Conservation (phyloP, 2,888 invertebrate species). For the Hirtodrosophila cameraria region DNA sequence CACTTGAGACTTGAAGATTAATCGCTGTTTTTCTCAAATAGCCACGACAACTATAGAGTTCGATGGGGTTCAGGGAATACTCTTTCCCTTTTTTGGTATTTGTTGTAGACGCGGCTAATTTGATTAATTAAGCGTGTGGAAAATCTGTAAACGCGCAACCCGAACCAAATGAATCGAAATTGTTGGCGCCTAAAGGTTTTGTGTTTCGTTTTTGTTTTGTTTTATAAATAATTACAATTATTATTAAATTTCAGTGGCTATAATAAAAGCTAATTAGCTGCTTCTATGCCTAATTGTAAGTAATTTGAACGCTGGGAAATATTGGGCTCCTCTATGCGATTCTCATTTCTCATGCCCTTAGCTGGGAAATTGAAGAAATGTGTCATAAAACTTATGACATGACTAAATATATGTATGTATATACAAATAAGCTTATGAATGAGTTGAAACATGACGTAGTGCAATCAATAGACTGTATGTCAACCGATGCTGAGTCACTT, state of each 20-base stretch:
- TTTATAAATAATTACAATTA: constrained; percentile 34
- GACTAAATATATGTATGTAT: constrained; percentile 16
- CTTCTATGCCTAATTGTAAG: constrained; percentile 2
- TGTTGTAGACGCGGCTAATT: constrained; percentile 33
- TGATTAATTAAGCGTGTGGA: constrained; percentile 64
- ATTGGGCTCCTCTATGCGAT: background rate
- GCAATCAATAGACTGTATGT: constrained; percentile 29
- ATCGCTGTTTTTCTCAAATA: too few relatives aligned
- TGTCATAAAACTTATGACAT: constrained; percentile 17
- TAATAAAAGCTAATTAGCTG: constrained; percentile 19
- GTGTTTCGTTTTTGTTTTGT: too few relatives aligned
- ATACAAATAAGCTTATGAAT: constrained; percentile 3
- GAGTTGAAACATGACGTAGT: constrained; percentile 34
- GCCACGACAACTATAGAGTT: constrained; percentile 34
- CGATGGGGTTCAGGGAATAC: constrained; percentile 33
- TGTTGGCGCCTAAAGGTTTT: constrained; percentile 35
- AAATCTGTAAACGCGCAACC: constrained; percentile 11
- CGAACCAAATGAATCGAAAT: constrained; percentile 22
- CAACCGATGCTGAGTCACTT: constrained; percentile 32
- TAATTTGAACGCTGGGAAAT: background rate
- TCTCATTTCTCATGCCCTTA: too few relatives aligned
- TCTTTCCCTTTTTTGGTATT: background rate
- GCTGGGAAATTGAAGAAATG: background rate
- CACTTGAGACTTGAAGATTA: constrained; percentile 71
- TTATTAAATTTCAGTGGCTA: constrained; percentile 21